Percentiles rank a stretch among this genome's conserved stretches.
These are phyloP conservation scores for Acrocyrtus sp. DNA, from an alignment of 2,888 invertebrate species.

Conservation along the genomic window DNA sequence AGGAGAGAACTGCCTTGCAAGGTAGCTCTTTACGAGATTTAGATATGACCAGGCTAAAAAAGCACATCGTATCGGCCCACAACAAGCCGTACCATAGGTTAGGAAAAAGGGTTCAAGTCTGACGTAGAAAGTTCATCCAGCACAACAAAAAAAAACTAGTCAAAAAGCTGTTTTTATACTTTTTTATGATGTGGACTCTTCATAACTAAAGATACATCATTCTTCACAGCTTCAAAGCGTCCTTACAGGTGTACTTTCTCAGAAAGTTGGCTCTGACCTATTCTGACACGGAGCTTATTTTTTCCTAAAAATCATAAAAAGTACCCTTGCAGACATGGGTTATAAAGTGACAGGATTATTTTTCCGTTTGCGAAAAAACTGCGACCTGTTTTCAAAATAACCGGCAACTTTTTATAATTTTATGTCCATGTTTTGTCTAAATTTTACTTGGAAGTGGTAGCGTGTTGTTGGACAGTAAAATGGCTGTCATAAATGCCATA, in stretches of 20 bases:
- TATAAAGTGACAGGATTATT: background rate
- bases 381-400: conserved; percentile 20
- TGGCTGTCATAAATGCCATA: too few species aligned
- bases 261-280: too few species aligned
- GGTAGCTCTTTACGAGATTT: background rate
- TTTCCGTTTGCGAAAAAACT: background rate
- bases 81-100: conserved; percentile 39
- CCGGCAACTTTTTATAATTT: background rate
- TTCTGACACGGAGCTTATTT: too few species aligned
- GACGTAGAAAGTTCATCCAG: conserved; percentile 56
- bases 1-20: too few species aligned
- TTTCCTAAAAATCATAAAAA: conserved; percentile 6
- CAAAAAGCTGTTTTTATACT: conserved; percentile 8
- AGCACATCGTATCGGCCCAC: too few species aligned
- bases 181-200: conserved; percentile 5
- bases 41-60: too few species aligned
- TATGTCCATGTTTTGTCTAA: conserved; percentile 22
- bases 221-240: too few species aligned
- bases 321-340: background rate
- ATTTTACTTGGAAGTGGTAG: too few species aligned
- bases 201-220: background rate
- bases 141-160: too few species aligned
- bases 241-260: too few species aligned
- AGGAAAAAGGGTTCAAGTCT: conserved; percentile 43
- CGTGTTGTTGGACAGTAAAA: too few species aligned